Evolutionary conservation across 2,113 vertebrate species (phyloP), one percentile per base, ranked within the genome.

Genomic region (Crotophaga sulcirostris): DNA sequence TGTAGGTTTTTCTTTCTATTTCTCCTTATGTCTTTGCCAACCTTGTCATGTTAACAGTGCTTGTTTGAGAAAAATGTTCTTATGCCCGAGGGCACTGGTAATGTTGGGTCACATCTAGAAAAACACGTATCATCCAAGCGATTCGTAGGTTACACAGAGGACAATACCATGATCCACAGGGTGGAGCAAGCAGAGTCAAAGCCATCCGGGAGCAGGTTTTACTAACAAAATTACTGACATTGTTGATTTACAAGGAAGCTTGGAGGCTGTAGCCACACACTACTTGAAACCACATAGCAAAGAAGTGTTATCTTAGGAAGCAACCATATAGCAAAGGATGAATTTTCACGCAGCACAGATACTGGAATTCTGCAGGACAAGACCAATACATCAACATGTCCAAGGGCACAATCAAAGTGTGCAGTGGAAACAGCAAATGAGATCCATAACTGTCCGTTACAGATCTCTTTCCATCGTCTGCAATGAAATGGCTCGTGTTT

Each of bases 21-120:
- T 56, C 47, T 87, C 33, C 13, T 45, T 0, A 0, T 33, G 28
- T 40, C n/a, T 79, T 69, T 69, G 54, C 67, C 58, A 76, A 5
- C 15, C 25, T 52, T 58, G 52, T 51, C 14, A 31, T 3, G 3
- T 34, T 68, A 67, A 75, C 0, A 2, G 20, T 34, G 17, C 52
- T 4, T 21, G 11, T 60, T 92, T 84, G 25, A 78, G 82, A 91
- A 70, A 60, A 69, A 45, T 6, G 20, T 51, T 64, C 38, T 56
- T 72, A 67, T 49, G 77, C 47, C 64, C 80, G 21, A 56, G 59
- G 58, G 17, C n/a, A 34, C 66, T 44, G 34, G 40, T 38, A 84
- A 11, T 3, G 26, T 2, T 89, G 56, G n/a, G n/a, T 58, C 79
- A 55, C 2, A 0, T 77, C 81, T 66, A 76, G 42, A 0, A 0